Base-by-base conservation (phyloP, 2,113 vertebrate genomes). In the Microtus pennsylvanicus region DNA sequence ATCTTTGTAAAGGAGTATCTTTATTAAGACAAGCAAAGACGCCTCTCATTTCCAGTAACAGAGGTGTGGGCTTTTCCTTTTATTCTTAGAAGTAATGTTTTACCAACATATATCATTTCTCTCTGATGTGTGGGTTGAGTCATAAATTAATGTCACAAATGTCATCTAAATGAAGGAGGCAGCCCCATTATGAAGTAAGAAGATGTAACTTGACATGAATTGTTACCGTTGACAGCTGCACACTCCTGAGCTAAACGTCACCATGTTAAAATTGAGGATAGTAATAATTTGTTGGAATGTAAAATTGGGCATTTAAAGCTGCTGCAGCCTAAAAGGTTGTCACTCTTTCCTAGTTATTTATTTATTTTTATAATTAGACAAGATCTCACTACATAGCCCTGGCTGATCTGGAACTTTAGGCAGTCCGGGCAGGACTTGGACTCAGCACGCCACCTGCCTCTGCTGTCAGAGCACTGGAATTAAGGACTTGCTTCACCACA, bases 81-180 rank as follows among this genome's bases (percentile, higher is more conserved):
- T 96, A 97, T 90, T 98, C 69, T 87, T 90, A 95, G 89, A 91
- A 95, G 91, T 97, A 97, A 93, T 98, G 94, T 98, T 97, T 98
- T 81, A 88, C 96, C 97, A 97, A 97, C 96, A 97, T 95, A 93
- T 67, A 98, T 97, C 93, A 96, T 85, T 96, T 97, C 16, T 75
- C 83, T 97, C 97, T 97, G 91, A 97, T 95, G 96, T 92, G 96
- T 97, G 95, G 93, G 97, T 87, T 98, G 98, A 98, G 96, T 98
- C 98, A 97, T 96, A 97, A 97, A 96, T 97, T 97, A 98, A 97
- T 97, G 97, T 97, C 96, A 98, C 97, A 97, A 97, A 97, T 97
- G 97, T 97, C 97, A 96, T 78, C 89, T 90, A 91, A 92, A 96
- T 80, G 93, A 96, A 52, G 75, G 90, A 95, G 89, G 95, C 86